Base-by-base conservation (phyloP, 2,888 invertebrate species). In the Melanargia galathea region DNA sequence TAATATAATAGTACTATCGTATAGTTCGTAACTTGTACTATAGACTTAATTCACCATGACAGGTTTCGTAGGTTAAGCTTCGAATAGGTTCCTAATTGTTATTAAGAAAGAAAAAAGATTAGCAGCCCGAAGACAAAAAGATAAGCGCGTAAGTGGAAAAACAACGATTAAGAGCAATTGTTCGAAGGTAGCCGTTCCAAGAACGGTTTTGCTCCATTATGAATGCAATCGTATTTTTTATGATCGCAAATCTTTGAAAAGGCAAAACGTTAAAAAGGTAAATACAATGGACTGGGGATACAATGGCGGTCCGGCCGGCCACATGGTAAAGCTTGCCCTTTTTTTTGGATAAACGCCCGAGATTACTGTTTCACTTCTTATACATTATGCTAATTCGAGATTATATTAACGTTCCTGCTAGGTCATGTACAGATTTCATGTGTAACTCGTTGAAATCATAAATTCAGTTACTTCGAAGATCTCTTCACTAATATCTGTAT, bases 251-350 rank as follows among this genome's bases (percentile, higher is more conserved):
- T 83, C 78, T 81, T 78, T 80, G 74, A 81, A 82, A 82, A 79
- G 75, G 81, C 78, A 77, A 84, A 83, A 79, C 73, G 76, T 80
- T 84, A 80, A 85, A 85, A 84, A 83, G 82, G 83, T 78, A 79
- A 80, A 76, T 74, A 89, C 90, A 90, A 90, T 90, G 81, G 86
- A 60, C 67, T 68, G 74, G 70, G 79, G 77, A 82, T 73, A 90
- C 90, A 90, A 90, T 90, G 76, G 87, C 74, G 52, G 60, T 24
- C 56, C 58, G 66, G 70, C 65, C 74, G 78, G 80, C 86, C 87
- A 88, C 83, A 86, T 87, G 87, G 84, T 74, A 74, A 74, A 80
- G 76, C 75, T 73, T 68, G 74, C 78, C 79, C 75, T 82, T 83
- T 77, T 80, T 85, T 84, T 84, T 84, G 48, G 76, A 71, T 77